Evolutionary conservation across 1,140 invertebrate species (phyloP), one percentile per base, ranked within the genome.

Genomic region (Lasioglossum albipes): DNA sequence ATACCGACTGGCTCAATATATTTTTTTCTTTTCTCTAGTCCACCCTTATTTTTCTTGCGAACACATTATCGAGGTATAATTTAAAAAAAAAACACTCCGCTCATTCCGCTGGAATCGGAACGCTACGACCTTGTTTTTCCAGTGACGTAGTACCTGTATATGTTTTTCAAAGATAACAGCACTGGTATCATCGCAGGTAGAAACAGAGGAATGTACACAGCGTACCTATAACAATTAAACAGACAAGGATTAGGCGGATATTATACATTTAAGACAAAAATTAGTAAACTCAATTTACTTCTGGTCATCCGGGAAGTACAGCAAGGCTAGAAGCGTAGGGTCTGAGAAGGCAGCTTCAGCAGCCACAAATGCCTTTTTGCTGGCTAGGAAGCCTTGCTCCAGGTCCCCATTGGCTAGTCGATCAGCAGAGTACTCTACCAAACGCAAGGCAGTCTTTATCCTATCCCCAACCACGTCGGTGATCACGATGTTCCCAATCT

Each of bases 271-370:
- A 36, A 36, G 36, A 36, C 3, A 36, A 36, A 36, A 36, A 36
- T 36, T 3, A 36, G 36, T 36, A 36, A 5, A 3, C 0, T 3
- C 36, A 3, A 49, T 49, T 49, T 10, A 98, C 96, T 99, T 99
- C 94, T 99, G 98, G 94, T 99, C 99, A 92, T 99, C 98, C 0
- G 98, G 98, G 93, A 99, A 99, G 93, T 99, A 99, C 0, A 99
- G 93, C 78, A 99, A 94, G 3, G 98, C 97, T 64, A 99, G 93
- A n/a, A 99, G 94, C 42, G 97, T 98, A 5, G 98, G 97, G 93
- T 99, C 97, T 90, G 97, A 98, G 90, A 99, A 99, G 0, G 98
- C 98, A 36, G 95, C 95, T 92, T 99, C 98, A 0, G 97, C 96
- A 27, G 95, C 94, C 12, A 95, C 89, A 88, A 96, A 97, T 18